Conservation (phyloP, 2,113 vertebrate genomes). For the Atractosteus spatula region DNA sequence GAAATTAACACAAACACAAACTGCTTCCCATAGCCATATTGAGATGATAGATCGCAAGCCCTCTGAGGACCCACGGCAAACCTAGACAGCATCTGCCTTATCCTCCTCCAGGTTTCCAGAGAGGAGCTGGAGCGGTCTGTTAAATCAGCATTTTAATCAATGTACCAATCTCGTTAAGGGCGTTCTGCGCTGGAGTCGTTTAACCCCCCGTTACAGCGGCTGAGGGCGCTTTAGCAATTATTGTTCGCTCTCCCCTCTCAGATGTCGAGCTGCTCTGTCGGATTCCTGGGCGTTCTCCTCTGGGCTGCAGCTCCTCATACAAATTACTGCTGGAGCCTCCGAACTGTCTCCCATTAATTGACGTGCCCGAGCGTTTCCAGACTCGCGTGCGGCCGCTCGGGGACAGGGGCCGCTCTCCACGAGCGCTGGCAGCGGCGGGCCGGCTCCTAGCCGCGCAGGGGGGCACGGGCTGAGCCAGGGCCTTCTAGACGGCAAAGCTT, state of each 20-base stretch:
- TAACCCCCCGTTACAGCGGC: constrained; percentile 73
- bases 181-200: constrained; percentile 73
- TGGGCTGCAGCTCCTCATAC: constrained; percentile 53
- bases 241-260: constrained; percentile 28
- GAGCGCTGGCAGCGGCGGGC: constrained; percentile 69
- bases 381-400: constrained; percentile 55
- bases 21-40: constrained; percentile 99
- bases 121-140: constrained; percentile 73
- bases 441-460: constrained; percentile 16
- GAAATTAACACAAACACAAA: constrained; percentile 99
- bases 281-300: constrained; percentile 39
- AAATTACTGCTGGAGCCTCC: constrained; percentile 28
- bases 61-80: constrained; percentile 84
- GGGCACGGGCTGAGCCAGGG: too few species aligned
- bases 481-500: too few species aligned
- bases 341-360: constrained; percentile 59
- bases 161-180: constrained; percentile 94
- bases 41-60: constrained; percentile 95
- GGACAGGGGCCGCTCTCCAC: constrained; percentile 75
- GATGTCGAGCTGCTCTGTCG: constrained; percentile 44
- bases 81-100: constrained; percentile 95
- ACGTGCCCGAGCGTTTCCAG: constrained; percentile 52
- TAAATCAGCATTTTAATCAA: constrained; percentile 98
- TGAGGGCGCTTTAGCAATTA: constrained; percentile 43
- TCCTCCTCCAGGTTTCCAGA: constrained; percentile 84